Conservation (phyloP, 53 echinoderm and acorn worm species). For the Echinometra lucunter region DNA sequence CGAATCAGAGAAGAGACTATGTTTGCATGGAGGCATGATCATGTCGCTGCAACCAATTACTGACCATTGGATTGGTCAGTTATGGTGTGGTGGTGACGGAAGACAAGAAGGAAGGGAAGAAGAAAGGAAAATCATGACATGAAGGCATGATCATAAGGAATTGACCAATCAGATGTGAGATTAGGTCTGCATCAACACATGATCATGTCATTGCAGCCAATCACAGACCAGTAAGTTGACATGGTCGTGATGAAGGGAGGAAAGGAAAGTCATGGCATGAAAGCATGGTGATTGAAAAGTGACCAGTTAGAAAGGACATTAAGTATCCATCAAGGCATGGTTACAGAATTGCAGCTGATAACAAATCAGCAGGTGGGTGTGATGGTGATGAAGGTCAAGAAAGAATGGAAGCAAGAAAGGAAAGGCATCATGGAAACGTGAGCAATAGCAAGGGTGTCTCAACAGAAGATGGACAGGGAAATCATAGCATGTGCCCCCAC, state of each 20-base stretch:
- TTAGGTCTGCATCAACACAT: background rate
- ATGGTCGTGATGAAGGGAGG: background rate
- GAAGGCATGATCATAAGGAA: conserved; percentile 37
- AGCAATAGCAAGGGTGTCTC: too few species aligned
- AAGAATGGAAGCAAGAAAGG: too few species aligned
- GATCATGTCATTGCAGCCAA: conserved; percentile 17
- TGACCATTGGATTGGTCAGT: background rate
- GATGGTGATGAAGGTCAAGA: too few species aligned
- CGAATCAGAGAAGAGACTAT: background rate
- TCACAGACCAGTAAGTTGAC: background rate
- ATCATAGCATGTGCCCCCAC: too few species aligned
- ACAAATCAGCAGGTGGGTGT: too few species aligned
- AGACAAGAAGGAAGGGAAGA: too few species aligned
- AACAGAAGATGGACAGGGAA: too few species aligned
- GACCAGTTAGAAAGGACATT: too few species aligned
- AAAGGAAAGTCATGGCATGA: background rate
- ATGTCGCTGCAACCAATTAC: background rate
- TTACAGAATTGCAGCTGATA: too few species aligned
- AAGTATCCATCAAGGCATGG: too few species aligned
- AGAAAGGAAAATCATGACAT: conserved; percentile 29
- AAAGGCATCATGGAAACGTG: too few species aligned
- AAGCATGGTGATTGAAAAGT: background rate
- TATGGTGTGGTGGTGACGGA: background rate
- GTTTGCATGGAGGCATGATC: background rate
- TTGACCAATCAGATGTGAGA: conserved; percentile 3